Conservation (phyloP, 1,140 invertebrate species). For the Eriosoma lanigerum region DNA sequence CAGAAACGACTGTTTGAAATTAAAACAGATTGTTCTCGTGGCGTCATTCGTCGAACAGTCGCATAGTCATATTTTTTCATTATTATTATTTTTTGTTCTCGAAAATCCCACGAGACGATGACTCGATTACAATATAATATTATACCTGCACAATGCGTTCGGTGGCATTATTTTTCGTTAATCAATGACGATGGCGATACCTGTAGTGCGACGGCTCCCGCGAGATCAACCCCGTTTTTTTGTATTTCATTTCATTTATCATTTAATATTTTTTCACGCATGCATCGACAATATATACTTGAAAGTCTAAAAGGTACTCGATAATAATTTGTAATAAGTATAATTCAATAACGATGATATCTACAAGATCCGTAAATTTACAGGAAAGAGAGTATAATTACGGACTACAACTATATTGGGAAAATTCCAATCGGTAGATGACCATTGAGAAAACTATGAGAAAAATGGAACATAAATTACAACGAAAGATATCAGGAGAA, state of each 20-base stretch:
- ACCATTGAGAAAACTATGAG: too few relatives aligned
- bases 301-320: neutral
- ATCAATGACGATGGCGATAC: constrained; percentile 4
- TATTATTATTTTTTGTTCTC: constrained; percentile 9
- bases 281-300: neutral
- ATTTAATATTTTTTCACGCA: neutral
- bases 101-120: constrained; percentile 23
- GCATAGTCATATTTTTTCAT: neutral
- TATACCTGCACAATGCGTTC: neutral
- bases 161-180: constrained; percentile 32
- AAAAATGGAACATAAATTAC: too few relatives aligned
- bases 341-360: constrained; percentile 5
- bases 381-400: too few relatives aligned
- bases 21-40: constrained; percentile 33
- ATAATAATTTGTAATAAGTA: too few relatives aligned
- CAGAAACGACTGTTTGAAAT: neutral
- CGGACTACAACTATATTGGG: too few relatives aligned
- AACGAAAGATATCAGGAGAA: too few relatives aligned
- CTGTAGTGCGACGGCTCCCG: neutral
- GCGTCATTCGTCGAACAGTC: neutral
- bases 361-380: neutral
- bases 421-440: too few relatives aligned
- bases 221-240: constrained; percentile 10
- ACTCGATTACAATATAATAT: too few relatives aligned
- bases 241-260: neutral